Evolutionary conservation across 2,113 vertebrate genomes (phyloP), one percentile per base, ranked within the genome.

Genomic region (Ciconia maguari): DNA sequence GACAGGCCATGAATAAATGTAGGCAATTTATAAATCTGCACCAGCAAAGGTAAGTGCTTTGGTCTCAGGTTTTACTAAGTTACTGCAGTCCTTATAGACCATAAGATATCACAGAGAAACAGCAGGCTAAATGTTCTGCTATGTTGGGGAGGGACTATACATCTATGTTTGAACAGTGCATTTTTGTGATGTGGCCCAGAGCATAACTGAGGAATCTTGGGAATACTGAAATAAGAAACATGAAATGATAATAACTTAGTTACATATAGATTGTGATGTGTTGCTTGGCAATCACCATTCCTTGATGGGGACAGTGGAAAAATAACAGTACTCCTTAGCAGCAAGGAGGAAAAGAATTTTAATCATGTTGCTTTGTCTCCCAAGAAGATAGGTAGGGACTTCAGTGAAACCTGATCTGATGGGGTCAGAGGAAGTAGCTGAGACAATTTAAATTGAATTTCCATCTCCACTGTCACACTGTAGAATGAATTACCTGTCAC

Each of bases 31-130:
- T 98, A 95, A 94, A 96, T 32, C 58, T 75, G 20, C 94, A 96
- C 14, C 94, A 94, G 79, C 96, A 98, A 92, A 96, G 96, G 98
- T 98, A 82, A 94, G 96, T 74, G 19, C 11, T 36, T 83, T 25
- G 54, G 4, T 80, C 29, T 91, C 29, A 27, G 13, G 6, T 89
- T 84, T 78, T 80, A 17, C 52, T 30, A 10, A 68, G 61, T 80
- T 81, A 51, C 71, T 54, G 24, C 7, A 30, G 12, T 75, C 49
- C 29, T 82, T 74, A 21, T 4, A 49, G 38, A 32, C n/a, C 6
- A 2, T 78, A 52, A 80, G 11, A 22, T 89, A 48, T 1, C 51
- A 36, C 5, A 36, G 34, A 76, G 48, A 69, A 95, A n/a, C 17
- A 93, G 34, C 29, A 91, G 16, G 26, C 10, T 16, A 24, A 78